Evolutionary conservation across 2,888 invertebrate species (phyloP).

Genomic region (Cosmia trapezina): DNA sequence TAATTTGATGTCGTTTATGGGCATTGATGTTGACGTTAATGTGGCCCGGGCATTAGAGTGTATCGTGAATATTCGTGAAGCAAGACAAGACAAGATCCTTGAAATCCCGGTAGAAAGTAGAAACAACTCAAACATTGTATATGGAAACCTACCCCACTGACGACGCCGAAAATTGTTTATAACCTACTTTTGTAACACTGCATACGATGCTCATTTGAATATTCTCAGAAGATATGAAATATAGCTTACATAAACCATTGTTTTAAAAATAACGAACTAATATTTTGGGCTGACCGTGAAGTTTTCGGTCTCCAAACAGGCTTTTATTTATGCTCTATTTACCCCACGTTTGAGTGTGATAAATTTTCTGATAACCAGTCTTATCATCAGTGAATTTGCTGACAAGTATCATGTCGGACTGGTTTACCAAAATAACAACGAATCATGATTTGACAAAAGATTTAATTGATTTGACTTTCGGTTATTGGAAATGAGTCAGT

Average conservation of each 20-base stretch:
- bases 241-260: slow-evolving; percentile 20
- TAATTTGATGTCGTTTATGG: no score
- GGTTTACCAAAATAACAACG: neutral
- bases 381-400: neutral
- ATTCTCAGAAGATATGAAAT: slow-evolving; percentile 41
- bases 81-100: neutral
- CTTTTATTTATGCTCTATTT: slow-evolving; percentile 5
- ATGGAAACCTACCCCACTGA: neutral
- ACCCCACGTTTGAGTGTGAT: neutral
- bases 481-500: neutral
- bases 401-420: neutral
- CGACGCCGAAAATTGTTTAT: slow-evolving; percentile 10
- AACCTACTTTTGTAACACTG: slow-evolving; percentile 25
- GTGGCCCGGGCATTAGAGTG: neutral
- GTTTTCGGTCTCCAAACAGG: neutral
- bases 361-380: neutral
- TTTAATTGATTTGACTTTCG: neutral
- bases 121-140: neutral
- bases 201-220: slow-evolving; percentile 37
- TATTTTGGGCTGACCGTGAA: neutral
- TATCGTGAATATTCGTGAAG: neutral
- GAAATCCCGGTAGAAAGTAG: neutral
- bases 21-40: no score
- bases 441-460: neutral
- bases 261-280: neutral